Evolutionary conservation across 2,888 invertebrate genomes (phyloP).

Genomic region (Danaus chrysippus): DNA sequence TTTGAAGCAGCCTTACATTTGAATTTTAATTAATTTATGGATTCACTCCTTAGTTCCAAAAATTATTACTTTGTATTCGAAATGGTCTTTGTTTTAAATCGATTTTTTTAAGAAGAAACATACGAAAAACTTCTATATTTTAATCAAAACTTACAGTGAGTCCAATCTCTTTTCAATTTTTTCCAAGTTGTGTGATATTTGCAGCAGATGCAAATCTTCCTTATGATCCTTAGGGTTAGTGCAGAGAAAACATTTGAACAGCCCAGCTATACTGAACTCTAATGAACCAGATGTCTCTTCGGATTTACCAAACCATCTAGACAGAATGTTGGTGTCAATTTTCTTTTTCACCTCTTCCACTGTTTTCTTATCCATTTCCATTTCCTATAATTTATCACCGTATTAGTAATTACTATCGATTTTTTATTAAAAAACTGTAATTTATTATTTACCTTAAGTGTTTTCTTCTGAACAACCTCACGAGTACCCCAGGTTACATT

Average conservation of each 20-base stretch:
- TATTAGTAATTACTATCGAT: neutral
- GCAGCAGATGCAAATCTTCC: constrained; percentile 89
- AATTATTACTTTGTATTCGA: no score
- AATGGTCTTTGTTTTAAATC: no score
- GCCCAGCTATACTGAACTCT: constrained; percentile 89
- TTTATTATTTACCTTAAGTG: constrained; percentile 51
- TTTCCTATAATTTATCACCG: constrained; percentile 74
- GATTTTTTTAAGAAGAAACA: neutral
- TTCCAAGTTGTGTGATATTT: constrained; percentile 89
- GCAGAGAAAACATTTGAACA: constrained; percentile 93
- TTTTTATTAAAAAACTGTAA: neutral
- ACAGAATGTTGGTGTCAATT: constrained; percentile 87
- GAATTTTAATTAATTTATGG: no score
- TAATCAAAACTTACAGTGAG: constrained; percentile 54
- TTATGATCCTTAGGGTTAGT: constrained; percentile 92
- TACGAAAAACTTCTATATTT: neutral
- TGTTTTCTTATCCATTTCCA: constrained; percentile 90
- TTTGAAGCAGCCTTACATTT: no score
- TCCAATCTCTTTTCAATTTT: constrained; percentile 87
- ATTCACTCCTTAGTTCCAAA: no score
- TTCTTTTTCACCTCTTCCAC: constrained; percentile 89
- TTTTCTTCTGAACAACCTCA: constrained; percentile 81
- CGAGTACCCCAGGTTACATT: constrained; percentile 97
- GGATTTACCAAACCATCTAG: constrained; percentile 85
- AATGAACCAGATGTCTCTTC: constrained; percentile 90